Evolutionary conservation across 1,140 invertebrate genomes (phyloP).

Genomic region (Bombus picipes): DNA sequence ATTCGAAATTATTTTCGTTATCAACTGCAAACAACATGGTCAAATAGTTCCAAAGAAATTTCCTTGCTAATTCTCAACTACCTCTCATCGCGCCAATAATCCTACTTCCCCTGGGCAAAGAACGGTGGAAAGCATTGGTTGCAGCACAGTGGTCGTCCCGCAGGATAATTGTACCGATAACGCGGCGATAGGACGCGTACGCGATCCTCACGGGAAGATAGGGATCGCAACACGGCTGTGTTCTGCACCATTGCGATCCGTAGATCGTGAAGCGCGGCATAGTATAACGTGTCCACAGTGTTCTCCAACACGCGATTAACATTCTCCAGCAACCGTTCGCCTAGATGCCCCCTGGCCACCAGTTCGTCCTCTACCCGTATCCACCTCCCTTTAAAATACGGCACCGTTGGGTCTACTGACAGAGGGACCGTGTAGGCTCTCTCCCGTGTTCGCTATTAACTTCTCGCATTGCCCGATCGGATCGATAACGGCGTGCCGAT

Average conservation of each 20-base stretch:
- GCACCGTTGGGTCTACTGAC: conserved; percentile 13
- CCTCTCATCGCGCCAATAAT: neutral
- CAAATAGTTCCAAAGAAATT: neutral
- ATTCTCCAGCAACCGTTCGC: conserved; percentile 31
- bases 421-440: conserved; percentile 13
- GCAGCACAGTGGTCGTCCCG: neutral
- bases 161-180: conserved; percentile 46
- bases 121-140: conserved; percentile 1
- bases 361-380: conserved; percentile 3
- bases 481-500: conserved; percentile 66
- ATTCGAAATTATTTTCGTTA: neutral
- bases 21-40: neutral
- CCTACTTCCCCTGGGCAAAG: neutral
- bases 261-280: conserved; percentile 29
- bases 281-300: conserved; percentile 38
- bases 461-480: conserved; percentile 66
- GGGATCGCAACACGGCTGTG: conserved; percentile 14
- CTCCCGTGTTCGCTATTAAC: conserved; percentile 60
- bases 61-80: neutral
- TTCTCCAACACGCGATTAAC: conserved; percentile 48
- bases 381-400: conserved; percentile 62
- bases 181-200: conserved; percentile 29
- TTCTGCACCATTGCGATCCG: conserved; percentile 40
- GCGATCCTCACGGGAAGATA: conserved; percentile 30
- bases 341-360: conserved; percentile 53